Evolutionary conservation across 2,797 vertebrate species (phyloP).

Genomic region (Phalloptychus januarius): DNA sequence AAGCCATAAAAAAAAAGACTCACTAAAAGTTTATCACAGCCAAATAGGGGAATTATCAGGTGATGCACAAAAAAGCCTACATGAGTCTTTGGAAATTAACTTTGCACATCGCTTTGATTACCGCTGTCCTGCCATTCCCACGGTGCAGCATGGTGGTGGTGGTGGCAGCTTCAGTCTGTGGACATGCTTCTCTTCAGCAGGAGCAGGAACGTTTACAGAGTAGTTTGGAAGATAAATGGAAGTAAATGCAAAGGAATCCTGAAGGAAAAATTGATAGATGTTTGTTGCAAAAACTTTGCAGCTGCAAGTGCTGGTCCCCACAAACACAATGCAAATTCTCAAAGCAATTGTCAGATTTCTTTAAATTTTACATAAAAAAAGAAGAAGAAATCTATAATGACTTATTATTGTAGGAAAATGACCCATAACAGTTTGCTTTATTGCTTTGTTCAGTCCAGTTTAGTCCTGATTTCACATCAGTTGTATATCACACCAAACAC

Average conservation of each 20-base stretch:
- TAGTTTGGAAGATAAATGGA: not conserved
- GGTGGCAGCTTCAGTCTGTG: not conserved
- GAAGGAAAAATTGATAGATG: not conserved
- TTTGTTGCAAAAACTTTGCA: not conserved
- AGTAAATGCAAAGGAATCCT: not conserved
- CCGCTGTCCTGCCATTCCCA: not conserved
- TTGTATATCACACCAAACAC: conserved; percentile 16
- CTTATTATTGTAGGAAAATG: too few relatives aligned
- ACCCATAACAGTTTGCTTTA: not conserved
- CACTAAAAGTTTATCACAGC: not conserved
- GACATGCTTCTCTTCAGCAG: not conserved
- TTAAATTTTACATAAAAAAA: not conserved
- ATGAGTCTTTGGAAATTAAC: not conserved
- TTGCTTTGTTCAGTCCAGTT: not conserved
- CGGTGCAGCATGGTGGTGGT: not conserved
- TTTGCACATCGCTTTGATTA: not conserved
- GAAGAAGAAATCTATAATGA: too few relatives aligned
- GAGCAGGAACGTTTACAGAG: not conserved
- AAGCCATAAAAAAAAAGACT: not conserved
- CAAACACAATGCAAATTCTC: not conserved
- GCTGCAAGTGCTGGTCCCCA: not conserved
- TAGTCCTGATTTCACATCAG: not conserved
- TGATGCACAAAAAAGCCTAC: not conserved
- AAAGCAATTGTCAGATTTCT: not conserved
- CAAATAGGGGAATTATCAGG: not conserved